Base-by-base conservation (phyloP, 2,797 vertebrate species). In the Novumbra hubbsi region DNA sequence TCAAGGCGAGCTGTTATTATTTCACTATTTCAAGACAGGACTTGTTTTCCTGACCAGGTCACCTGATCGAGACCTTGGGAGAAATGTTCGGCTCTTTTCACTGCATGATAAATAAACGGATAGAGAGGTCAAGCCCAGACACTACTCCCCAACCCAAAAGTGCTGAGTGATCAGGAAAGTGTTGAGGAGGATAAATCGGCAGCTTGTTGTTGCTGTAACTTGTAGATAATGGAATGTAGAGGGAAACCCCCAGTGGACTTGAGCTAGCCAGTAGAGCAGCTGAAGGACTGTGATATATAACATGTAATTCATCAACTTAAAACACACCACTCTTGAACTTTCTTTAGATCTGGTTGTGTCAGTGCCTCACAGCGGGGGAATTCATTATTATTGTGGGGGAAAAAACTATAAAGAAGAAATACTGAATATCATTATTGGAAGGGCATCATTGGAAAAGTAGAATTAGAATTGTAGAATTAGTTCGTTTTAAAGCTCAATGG, bases 161-260 rank as follows among this genome's bases (percentile, higher is more conserved):
- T 60, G 21, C 55, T 60, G 55, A 27, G 55, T 60, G 55, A 9
- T 60, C 55, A 24, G 55, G 62, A 7, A 27, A 66, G 64, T 38
- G 64, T 19, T 34, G 32, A 32, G 32, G 64, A 38, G 32, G 64
- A 19, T n/a, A 27, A 15, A 34, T 38, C 17, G 38, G 64, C 15
- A 66, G 64, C 64, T 66, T 38, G 34, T 38, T 66, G 32, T 32
- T 66, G 64, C 64, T 66, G 30, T 66, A 38, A 66, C 32, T 34
- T 8, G 12, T 66, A 19, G 30, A 66, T 34, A n/a, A n/a, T 38
- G 30, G 64, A 66, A 66, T 66, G 64, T 32, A 16, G 32, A 66
- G 28, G 64, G 74, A 50, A 52, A 24, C 27, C 19, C n/a, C 11
- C 32, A 45, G 32, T 50, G n/a, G 12, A 52, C 7, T 9, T 63